phyloP scores from a whole-genome alignment of 2,113 vertebrate genomes.

The Coryphaenoides rupestris region DNA sequence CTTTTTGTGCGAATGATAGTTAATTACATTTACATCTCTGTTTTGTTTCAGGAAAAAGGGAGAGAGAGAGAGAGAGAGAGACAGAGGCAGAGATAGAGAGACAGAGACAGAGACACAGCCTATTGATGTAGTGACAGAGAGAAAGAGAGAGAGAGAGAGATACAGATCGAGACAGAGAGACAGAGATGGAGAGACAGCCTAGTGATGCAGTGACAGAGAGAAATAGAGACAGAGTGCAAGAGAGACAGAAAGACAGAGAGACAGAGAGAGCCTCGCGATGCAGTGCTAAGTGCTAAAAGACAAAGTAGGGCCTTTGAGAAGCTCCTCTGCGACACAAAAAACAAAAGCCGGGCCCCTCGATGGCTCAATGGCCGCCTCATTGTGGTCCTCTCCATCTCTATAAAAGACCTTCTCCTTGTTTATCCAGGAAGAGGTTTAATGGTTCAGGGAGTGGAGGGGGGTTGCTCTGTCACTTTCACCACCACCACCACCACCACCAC shows the following conservation, averaged over 20 bases:
- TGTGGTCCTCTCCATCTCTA: slow-evolving; percentile 71
- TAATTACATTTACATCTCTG: slow-evolving; percentile 50
- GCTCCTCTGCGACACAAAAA: slow-evolving; percentile 59
- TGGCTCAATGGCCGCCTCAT: slow-evolving; percentile 62
- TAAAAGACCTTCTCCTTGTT: slow-evolving; percentile 69
- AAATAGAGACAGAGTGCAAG: too few species aligned
- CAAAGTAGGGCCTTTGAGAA: slow-evolving; percentile 60
- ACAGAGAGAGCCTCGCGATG: neutral
- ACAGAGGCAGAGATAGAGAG: too few species aligned
- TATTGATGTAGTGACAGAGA: too few species aligned
- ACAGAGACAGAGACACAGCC: too few species aligned
- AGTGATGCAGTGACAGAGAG: too few species aligned
- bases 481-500: too few species aligned
- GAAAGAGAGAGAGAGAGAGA: too few species aligned
- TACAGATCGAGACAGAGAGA: too few species aligned
- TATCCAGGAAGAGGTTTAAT: slow-evolving; percentile 70
- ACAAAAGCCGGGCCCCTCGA: slow-evolving; percentile 60
- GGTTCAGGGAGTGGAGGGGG: slow-evolving; percentile 35
- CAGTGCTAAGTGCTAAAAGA: slow-evolving; percentile 49
- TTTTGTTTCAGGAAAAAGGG: slow-evolving; percentile 42
- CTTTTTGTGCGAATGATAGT: slow-evolving; percentile 40
- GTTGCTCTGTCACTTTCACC: slow-evolving; percentile 66
- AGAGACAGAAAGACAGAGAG: too few species aligned
- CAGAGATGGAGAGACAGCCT: too few species aligned
- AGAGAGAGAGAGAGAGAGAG: too few species aligned